Percentiles rank a stretch among this genome's conserved stretches.
Evolutionary conservation across 2,888 invertebrate species (phyloP).

Genomic region (Papilio elwesi): DNA sequence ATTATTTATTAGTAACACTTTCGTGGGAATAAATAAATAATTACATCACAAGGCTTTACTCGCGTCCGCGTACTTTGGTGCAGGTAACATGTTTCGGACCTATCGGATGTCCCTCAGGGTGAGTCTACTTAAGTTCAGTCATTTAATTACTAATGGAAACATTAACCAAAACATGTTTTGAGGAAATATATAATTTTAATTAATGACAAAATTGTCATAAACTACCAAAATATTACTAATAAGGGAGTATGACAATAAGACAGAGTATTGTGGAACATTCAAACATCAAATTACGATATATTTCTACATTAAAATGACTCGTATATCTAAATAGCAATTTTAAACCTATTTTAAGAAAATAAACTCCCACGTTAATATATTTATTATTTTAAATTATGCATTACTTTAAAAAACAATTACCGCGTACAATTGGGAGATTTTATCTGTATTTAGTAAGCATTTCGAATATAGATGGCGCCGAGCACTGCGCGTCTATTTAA

Average conservation of each 20-base stretch:
- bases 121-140: too few species aligned
- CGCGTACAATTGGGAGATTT: neutral
- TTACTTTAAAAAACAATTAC: neutral
- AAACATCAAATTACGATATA: neutral
- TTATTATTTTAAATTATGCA: neutral
- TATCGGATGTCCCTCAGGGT: too few species aligned
- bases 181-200: neutral
- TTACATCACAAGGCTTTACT: too few species aligned
- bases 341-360: neutral
- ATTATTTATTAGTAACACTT: too few species aligned
- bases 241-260: neutral
- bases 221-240: neutral
- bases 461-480: neutral
- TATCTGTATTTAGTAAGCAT: neutral
- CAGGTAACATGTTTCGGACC: too few species aligned
- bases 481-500: neutral
- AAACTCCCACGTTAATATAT: neutral
- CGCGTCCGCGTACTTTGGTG: too few species aligned
- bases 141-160: too few species aligned
- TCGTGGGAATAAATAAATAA: too few species aligned
- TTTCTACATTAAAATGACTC: neutral
- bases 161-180: neutral
- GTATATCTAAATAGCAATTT: neutral
- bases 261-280: neutral
- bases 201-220: neutral